Evolutionary conservation across 2,888 invertebrate genomes (phyloP), one percentile per base, ranked within the genome.

Genomic region (Cactoblastis cactorum): DNA sequence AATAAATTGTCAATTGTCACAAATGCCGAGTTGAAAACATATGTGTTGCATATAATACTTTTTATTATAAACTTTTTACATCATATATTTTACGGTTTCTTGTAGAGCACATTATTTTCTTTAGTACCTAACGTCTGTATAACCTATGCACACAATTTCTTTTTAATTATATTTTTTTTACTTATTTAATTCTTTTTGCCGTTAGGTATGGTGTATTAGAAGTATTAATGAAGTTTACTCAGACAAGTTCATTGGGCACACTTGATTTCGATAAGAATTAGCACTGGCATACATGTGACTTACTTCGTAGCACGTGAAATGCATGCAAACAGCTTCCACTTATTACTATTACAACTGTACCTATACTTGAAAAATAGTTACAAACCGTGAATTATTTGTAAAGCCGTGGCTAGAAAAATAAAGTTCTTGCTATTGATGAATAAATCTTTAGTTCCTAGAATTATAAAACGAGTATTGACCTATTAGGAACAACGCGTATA

Each of bases 201-300:
- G 8, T 14, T 24, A 24, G 14, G 19, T 3, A 24, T n/a, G n/a
- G 4, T 12, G 24, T 35, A 35, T 38, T 11, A 19, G 4, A 38
- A 22, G 24, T 17, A 24, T 8, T 32, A 8, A 17, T 43, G 28
- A 15, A 12, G 28, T 43, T 43, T 17, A 17, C 15, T 28, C 3
- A 28, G 28, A 43, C 43, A 17, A 28, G 15, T 28, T 28, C 43
- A 43, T 43, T 17, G n/a, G n/a, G n/a, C n/a, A 32, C 15, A 14
- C 8, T 43, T 28, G 43, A 43, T 43, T 43, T 43, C 17, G 43
- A 43, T 43, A 43, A 43, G 43, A 28, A 9, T 43, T 22, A n/a
- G 14, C 28, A 41, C 3, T 11, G 12, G n/a, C 39, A 22, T 12
- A 22, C 6, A 41, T 41, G n/a, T n/a, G 24, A 41, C 14, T 22